Conservation (phyloP, 2,888 invertebrate species). For the Pyrochroa serraticornis region DNA sequence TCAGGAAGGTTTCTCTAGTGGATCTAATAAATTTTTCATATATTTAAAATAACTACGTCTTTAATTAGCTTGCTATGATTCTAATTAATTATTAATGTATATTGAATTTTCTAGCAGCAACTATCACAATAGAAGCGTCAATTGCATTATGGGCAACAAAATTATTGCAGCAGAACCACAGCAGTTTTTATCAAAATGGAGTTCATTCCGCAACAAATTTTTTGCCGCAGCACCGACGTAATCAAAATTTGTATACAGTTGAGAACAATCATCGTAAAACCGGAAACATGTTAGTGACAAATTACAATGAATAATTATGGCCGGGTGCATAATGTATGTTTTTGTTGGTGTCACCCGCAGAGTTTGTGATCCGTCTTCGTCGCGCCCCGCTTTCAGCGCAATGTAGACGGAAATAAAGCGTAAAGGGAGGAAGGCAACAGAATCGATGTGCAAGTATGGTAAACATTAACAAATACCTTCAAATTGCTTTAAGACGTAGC, state of each 20-base stretch:
- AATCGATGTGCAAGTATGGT: constrained; percentile 20
- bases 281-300: constrained; percentile 46
- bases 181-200: too few species aligned
- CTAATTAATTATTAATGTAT: too few species aligned
- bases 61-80: too few species aligned
- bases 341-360: constrained; percentile 37
- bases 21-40: too few species aligned
- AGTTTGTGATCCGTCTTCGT: constrained; percentile 36
- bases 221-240: constrained; percentile 5
- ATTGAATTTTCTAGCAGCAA: too few species aligned
- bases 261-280: constrained; percentile 41
- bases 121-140: too few species aligned
- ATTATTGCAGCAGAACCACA: too few species aligned
- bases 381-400: constrained; percentile 23
- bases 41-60: too few species aligned
- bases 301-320: constrained; percentile 46
- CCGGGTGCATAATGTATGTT: constrained; percentile 40
- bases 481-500: constrained; percentile 13
- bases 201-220: neutral
- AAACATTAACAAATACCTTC: constrained; percentile 24
- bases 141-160: too few species aligned
- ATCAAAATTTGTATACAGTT: constrained; percentile 20
- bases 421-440: constrained; percentile 6
- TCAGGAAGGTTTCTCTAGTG: too few species aligned
- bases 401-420: constrained; percentile 27